Evolutionary conservation across 2,888 invertebrate genomes (phyloP).

Genomic region (Drosophila siamana): DNA sequence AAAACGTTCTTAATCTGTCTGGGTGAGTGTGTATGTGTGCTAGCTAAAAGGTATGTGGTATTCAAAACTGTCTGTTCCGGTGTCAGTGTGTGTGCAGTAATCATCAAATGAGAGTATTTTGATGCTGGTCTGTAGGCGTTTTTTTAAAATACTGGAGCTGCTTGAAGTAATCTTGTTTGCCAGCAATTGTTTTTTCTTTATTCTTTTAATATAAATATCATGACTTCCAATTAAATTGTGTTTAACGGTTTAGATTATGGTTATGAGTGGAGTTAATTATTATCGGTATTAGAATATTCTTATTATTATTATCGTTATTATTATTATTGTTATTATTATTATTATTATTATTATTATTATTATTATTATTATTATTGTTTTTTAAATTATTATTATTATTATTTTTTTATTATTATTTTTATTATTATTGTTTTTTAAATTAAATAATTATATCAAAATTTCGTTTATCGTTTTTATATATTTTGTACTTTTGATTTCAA

Average conservation of each 20-base stretch:
- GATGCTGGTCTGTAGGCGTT: conserved; percentile 55
- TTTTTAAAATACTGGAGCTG: conserved; percentile 1
- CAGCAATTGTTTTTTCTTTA: neutral
- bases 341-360: neutral
- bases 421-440: neutral
- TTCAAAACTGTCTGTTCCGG: conserved; percentile 86
- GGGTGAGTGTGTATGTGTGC: conserved; percentile 52
- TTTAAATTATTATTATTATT: neutral
- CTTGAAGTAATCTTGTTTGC: neutral
- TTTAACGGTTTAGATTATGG: neutral
- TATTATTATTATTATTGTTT: neutral
- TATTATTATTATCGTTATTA: neutral
- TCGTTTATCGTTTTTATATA: conserved; percentile 37
- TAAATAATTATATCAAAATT: conserved; percentile 39
- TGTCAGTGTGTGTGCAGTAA: conserved; percentile 85
- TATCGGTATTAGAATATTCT: neutral
- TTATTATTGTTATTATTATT: conserved; percentile 2
- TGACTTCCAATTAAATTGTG: neutral
- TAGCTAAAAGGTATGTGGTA: conserved; percentile 86
- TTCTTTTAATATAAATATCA: neutral
- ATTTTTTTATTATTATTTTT: conserved; percentile 9
- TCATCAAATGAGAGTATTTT: conserved; percentile 82
- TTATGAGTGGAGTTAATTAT: neutral
- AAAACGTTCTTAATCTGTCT: neutral
- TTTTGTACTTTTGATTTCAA: conserved; percentile 77